These are phyloP conservation scores for Zootoca vivipara DNA, from an alignment of 2,113 vertebrate species.

Conservation along the genomic window DNA sequence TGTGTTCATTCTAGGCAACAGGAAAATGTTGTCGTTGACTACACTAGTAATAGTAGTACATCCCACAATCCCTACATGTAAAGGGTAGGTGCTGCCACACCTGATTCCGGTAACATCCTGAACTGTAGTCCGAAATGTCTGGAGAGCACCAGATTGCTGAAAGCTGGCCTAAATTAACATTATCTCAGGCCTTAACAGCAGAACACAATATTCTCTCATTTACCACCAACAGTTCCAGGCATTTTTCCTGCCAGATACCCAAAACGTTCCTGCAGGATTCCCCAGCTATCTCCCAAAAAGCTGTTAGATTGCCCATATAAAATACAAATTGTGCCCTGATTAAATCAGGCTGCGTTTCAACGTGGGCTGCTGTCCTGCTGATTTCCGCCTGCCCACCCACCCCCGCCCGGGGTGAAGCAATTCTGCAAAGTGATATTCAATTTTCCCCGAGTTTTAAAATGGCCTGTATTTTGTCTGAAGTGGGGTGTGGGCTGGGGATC, in stretches of 20 bases:
- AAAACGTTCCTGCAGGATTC: neutral
- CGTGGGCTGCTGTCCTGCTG: neutral
- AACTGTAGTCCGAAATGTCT: neutral
- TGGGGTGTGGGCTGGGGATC: neutral
- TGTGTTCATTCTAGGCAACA: too few relatives aligned
- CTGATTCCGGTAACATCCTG: too few relatives aligned
- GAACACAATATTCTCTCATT: neutral
- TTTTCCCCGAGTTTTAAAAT: neutral
- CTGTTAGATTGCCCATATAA: fast-evolving
- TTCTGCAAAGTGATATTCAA: neutral
- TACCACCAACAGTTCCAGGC: neutral
- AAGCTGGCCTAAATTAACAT: neutral
- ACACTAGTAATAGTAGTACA: too few relatives aligned
- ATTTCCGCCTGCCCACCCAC: too few relatives aligned
- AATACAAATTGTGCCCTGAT: neutral
- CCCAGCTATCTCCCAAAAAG: fast-evolving
- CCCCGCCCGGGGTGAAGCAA: neutral
- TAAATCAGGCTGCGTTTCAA: neutral
- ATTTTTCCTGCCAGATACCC: conserved; percentile 36
- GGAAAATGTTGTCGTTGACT: too few relatives aligned
- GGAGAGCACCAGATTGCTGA: neutral
- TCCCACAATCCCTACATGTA: too few relatives aligned
- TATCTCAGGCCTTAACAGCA: neutral
- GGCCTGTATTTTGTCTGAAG: neutral
- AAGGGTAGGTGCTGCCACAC: too few relatives aligned